Base-by-base conservation (phyloP, 2,113 vertebrate genomes). In the Heterochromis multidens region DNA sequence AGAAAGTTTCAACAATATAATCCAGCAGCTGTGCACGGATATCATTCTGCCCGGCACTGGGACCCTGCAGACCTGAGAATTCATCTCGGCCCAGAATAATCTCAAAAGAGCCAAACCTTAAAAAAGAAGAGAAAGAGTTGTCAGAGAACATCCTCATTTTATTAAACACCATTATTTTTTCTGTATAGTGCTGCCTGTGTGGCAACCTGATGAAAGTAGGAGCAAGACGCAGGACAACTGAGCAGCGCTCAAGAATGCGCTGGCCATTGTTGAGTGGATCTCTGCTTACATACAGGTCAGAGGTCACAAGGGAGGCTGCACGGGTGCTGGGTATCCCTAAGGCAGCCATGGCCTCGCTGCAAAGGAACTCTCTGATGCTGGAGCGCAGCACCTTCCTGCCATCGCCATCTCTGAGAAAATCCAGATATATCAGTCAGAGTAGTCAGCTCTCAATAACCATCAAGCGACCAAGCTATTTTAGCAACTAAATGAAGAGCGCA, bases 41-140 rank as follows among this genome's bases (percentile, higher is more conserved):
- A 80, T 98, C 97, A 2, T 97, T 92, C 1, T 95, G 87, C 29
- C 96, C 93, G 14, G 96, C 95, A 2, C 98, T 99, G 59, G 98
- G 98, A 52, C 98, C 98, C 14, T 96, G 96, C 2, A 97, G 96
- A 7, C 98, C 97, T 0, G 98, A 98, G 62, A 92, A 85, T 8
- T 97, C 97, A 52, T 99, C 98, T 17, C 92, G 96, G 87, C 97
- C 97, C 16, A 2, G 92, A 85, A 99, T 98, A 88, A 99, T 98
- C 92, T 99, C 98, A 80, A 99, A 99, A 49, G 98, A 99, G 21
- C 98, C 98, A 88, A 99, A 98, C 79, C 98, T 99, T 90, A 23
- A 16, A 4, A 31, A 19, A 31, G 9, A 9, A 31, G 6, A 2
- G 23, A 27, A 25, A 77, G 9, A 58, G 2, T 21, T 19, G 16